A percentile compares a stretch with the other conserved stretches of the same genome.
Evolutionary conservation across 1,140 invertebrate species (phyloP).

Genomic region (Drosophila parvula): DNA sequence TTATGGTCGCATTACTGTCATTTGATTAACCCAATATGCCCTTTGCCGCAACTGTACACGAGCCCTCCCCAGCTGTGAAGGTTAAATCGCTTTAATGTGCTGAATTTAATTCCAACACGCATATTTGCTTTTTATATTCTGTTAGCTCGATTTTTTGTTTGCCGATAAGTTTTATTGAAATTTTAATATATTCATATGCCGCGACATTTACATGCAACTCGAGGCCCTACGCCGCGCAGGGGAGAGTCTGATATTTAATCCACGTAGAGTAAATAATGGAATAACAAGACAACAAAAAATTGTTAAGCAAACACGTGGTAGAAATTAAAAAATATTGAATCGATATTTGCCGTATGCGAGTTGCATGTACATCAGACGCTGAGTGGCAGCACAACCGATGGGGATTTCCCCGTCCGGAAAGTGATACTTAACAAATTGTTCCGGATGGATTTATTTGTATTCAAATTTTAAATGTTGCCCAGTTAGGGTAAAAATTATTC

Average conservation of each 20-base stretch:
- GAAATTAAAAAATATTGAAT: slow-evolving; percentile 39
- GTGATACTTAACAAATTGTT: slow-evolving; percentile 16
- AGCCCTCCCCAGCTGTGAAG: no score
- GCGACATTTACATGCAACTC: slow-evolving; percentile 40
- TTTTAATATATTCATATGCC: slow-evolving; percentile 56
- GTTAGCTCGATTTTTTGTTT: slow-evolving; percentile 10
- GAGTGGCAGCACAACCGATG: no score
- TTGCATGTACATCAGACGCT: slow-evolving; percentile 14
- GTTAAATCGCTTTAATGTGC: slow-evolving; percentile 21
- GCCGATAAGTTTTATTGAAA: slow-evolving; percentile 55
- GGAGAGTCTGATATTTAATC: slow-evolving; percentile 55
- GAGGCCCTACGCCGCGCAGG: not conserved
- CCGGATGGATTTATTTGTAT: slow-evolving; percentile 17
- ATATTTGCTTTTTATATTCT: slow-evolving; percentile 14
- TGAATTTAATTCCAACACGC: slow-evolving; percentile 17
- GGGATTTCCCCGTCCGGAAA: not conserved
- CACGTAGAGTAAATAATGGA: slow-evolving; percentile 44
- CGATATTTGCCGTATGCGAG: slow-evolving; percentile 44
- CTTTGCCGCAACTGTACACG: slow-evolving; percentile 9
- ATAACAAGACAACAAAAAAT: slow-evolving; percentile 20
- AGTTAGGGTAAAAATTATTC: slow-evolving; percentile 1
- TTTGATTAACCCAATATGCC: slow-evolving; percentile 32
- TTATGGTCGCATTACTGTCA: slow-evolving; percentile 41
- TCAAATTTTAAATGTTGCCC: not conserved
- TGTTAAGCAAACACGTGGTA: slow-evolving; percentile 37